Evolutionary conservation across 2,888 invertebrate species (phyloP).

Genomic region (Oasisia sp.): DNA sequence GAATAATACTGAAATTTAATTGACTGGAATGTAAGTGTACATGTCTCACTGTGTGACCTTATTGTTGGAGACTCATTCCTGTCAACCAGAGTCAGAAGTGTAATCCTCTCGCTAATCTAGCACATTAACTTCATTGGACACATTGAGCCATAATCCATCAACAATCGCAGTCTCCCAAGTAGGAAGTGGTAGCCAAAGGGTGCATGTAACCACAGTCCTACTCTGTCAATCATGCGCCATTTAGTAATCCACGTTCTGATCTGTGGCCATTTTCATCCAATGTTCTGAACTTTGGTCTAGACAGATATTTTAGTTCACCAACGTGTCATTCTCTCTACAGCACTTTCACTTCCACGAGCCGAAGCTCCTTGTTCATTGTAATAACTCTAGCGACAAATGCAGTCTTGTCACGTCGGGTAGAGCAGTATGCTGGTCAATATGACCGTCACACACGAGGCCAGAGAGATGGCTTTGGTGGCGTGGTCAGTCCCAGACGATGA

Average conservation of each 20-base stretch:
- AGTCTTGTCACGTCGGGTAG: background rate
- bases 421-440: background rate
- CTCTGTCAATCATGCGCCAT: too few species aligned
- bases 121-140: background rate
- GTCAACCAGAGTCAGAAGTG: background rate
- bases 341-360: background rate
- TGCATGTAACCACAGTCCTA: background rate
- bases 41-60: background rate
- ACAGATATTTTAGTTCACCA: background rate
- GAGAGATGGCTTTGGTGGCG: background rate
- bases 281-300: background rate
- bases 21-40: background rate
- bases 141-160: background rate
- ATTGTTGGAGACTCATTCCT: background rate
- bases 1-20: background rate
- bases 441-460: background rate
- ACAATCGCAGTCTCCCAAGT: background rate
- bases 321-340: background rate
- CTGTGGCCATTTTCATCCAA: background rate
- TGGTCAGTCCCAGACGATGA: background rate
- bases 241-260: background rate
- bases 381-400: background rate
- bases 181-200: background rate
- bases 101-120: background rate
- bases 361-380: background rate